phyloP scores from a whole-genome alignment of 1,140 invertebrate species.

The Tetragnatha versicolor region DNA sequence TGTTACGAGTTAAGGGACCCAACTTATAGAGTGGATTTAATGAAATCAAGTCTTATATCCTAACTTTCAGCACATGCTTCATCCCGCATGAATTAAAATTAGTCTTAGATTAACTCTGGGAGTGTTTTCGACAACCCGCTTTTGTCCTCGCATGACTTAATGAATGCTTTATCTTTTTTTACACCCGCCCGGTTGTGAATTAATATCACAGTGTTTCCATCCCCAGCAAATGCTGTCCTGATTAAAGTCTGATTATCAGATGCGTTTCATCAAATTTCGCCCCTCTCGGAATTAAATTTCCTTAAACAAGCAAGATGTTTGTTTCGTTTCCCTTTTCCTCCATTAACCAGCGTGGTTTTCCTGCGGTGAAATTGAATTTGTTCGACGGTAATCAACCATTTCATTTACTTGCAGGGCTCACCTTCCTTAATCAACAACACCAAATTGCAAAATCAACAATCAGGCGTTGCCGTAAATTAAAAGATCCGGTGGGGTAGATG shows the following conservation, averaged over 20 bases:
- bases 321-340: not conserved
- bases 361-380: not conserved
- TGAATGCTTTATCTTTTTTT: no score
- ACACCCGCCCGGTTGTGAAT: no score
- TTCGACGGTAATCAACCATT: not conserved
- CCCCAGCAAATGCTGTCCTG: not conserved
- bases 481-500: not conserved
- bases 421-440: not conserved
- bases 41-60: no score
- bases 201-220: no score
- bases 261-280: not conserved
- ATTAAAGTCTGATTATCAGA: constrained; percentile 3
- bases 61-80: no score
- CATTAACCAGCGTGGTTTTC: not conserved
- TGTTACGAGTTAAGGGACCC: no score
- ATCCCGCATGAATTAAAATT: no score
- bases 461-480: not conserved
- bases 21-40: no score
- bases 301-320: constrained; percentile 8
- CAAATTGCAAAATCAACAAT: constrained; percentile 13
- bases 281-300: not conserved
- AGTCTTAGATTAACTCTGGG: no score
- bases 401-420: not conserved
- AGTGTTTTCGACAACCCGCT: no score
- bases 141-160: no score